phyloP scores from a whole-genome alignment of 2,797 vertebrate species.

The Spatula clypeata region DNA sequence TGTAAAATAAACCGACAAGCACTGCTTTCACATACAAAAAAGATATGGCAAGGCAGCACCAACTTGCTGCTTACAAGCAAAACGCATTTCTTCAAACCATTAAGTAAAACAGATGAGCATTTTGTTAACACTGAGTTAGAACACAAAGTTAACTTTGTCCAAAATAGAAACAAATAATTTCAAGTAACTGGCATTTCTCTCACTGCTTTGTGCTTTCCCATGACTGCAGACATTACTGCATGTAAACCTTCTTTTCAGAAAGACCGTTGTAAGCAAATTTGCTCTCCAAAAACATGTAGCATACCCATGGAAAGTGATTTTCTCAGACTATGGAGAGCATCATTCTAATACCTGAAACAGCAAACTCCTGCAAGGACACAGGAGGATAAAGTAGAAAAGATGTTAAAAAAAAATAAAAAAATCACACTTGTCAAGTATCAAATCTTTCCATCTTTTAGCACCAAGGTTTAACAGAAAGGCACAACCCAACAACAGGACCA shows the following conservation, averaged over 20 bases:
- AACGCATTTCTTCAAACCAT: background rate
- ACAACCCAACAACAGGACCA: background rate
- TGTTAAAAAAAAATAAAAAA: background rate
- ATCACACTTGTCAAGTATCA: background rate
- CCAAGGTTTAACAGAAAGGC: background rate
- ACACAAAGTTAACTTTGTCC: background rate
- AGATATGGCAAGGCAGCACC: background rate
- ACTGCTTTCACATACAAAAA: background rate
- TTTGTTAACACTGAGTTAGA: constrained; percentile 19
- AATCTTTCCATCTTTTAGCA: background rate
- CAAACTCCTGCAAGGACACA: background rate
- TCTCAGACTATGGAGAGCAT: background rate
- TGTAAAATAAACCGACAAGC: constrained; percentile 22
- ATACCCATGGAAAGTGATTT: background rate
- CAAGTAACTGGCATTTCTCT: background rate
- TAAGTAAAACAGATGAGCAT: background rate
- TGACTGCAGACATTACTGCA: too few species aligned
- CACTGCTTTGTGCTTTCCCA: too few species aligned
- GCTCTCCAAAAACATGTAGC: too few species aligned
- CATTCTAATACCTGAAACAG: background rate
- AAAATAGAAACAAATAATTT: background rate
- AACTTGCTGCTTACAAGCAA: background rate
- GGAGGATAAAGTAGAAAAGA: background rate
- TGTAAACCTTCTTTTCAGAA: too few species aligned
- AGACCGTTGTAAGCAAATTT: too few species aligned